Percentiles rank a stretch among this genome's conserved stretches.
Evolutionary conservation across 2,797 vertebrate species (phyloP).

Genomic region (Syndactyla subalaris): DNA sequence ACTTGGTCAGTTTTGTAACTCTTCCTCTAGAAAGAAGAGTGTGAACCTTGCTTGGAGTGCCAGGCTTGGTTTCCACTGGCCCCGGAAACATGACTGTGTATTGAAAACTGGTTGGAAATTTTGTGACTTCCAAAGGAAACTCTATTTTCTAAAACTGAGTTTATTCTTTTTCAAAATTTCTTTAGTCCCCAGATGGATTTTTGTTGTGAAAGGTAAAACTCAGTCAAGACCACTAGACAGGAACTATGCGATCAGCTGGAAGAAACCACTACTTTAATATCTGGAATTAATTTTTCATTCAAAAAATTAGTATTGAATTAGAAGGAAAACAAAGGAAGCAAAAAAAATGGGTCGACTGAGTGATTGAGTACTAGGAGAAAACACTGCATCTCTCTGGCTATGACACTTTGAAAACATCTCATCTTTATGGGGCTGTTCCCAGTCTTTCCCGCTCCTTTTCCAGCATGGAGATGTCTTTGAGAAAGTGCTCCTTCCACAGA

Average conservation of each 20-base stretch:
- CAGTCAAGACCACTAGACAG: not conserved
- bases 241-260: not conserved
- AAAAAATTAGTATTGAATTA: not conserved
- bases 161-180: not conserved
- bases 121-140: not conserved
- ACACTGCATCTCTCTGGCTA: not conserved
- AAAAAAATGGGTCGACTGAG: accelerated
- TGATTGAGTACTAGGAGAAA: not conserved
- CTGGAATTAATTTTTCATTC: not conserved
- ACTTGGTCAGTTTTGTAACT: not conserved
- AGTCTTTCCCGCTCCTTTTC: not conserved
- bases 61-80: not conserved
- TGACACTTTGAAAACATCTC: not conserved
- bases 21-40: not conserved
- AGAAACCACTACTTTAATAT: not conserved
- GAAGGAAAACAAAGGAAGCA: not conserved
- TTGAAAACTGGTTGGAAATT: not conserved
- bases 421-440: not conserved
- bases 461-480: not conserved
- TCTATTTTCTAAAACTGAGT: not conserved
- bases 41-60: not conserved
- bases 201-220: not conserved
- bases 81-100: not conserved
- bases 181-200: not conserved
- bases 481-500: not conserved